A percentile compares a stretch with the other conserved stretches of the same genome.
phyloP scores from a whole-genome alignment of 2,888 invertebrate species.

The Drosophila anomalata region DNA sequence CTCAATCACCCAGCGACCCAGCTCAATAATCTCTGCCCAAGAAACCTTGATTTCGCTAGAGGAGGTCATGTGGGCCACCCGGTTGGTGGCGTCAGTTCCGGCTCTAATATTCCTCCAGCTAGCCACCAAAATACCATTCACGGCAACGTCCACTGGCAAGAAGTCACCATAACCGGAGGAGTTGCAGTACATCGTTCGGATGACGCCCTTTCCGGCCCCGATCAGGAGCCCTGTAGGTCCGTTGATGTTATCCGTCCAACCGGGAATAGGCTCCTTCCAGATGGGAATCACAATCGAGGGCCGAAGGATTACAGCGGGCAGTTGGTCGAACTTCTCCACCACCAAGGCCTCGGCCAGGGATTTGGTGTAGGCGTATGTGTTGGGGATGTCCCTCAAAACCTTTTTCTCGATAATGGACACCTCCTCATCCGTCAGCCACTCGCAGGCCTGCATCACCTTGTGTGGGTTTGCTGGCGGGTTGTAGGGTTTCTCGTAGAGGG shows the following conservation, averaged over 20 bases:
- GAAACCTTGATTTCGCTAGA: conserved; percentile 92
- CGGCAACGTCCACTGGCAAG: conserved; percentile 91
- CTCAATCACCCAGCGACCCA: conserved; percentile 90
- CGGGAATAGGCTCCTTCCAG: conserved; percentile 92
- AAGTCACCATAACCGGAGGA: conserved; percentile 91
- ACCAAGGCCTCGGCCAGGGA: conserved; percentile 94
- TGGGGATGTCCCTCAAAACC: conserved; percentile 84
- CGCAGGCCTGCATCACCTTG: conserved; percentile 89
- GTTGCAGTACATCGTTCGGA: conserved; percentile 94
- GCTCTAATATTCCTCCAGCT: conserved; percentile 78
- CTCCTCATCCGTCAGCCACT: conserved; percentile 91
- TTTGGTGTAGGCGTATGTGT: conserved; percentile 91
- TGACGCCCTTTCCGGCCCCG: conserved; percentile 93
- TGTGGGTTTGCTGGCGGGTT: conserved; percentile 92
- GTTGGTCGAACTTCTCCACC: conserved; percentile 89
- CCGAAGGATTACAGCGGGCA: conserved; percentile 92
- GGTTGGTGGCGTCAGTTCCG: conserved; percentile 69
- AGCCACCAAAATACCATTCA: conserved; percentile 86
- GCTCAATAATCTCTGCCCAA: conserved; percentile 94
- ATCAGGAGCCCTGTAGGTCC: conserved; percentile 94
- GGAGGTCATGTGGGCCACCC: conserved; percentile 90
- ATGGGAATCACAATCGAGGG: conserved; percentile 96
- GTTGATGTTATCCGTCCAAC: conserved; percentile 97
- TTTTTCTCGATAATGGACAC: conserved; percentile 87
- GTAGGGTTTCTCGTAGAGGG: conserved; percentile 93